Conservation (phyloP, 2,888 invertebrate species). For the Metellina segmentata region DNA sequence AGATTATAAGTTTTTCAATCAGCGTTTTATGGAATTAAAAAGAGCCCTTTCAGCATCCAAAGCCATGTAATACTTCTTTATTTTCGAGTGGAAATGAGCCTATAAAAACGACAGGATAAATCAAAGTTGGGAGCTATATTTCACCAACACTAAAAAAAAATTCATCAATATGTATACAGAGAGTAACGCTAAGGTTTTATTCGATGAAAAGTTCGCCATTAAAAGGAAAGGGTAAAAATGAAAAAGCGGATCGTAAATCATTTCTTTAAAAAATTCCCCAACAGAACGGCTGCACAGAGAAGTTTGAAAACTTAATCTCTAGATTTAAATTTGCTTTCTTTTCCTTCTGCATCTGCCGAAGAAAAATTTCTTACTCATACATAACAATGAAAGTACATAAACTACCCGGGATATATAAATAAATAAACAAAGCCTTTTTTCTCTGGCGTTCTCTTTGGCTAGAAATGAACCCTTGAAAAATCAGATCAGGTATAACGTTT, state of each 20-base stretch:
- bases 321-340: conserved; percentile 34
- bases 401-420: conserved; percentile 30
- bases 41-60: not conserved
- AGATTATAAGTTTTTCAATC: conserved; percentile 2
- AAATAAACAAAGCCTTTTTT: conserved; percentile 42
- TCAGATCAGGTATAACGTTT: conserved; percentile 56
- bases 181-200: conserved; percentile 1
- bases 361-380: conserved; percentile 38
- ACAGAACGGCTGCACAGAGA: not conserved
- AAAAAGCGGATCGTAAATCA: conserved; percentile 53
- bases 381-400: conserved; percentile 56
- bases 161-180: not conserved
- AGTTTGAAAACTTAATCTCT: conserved; percentile 60
- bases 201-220: not conserved
- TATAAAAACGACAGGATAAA: not conserved
- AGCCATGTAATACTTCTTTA: not conserved
- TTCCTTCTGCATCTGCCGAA: not conserved
- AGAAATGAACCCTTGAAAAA: conserved; percentile 23
- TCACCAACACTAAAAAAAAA: not conserved
- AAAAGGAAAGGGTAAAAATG: conserved; percentile 1
- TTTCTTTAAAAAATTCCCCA: conserved; percentile 7
- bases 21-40: not conserved
- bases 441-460: not conserved
- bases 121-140: not conserved
- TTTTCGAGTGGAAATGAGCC: not conserved